Conservation (phyloP, 1,140 invertebrate genomes). For the Lamellibrachia luymesi region DNA sequence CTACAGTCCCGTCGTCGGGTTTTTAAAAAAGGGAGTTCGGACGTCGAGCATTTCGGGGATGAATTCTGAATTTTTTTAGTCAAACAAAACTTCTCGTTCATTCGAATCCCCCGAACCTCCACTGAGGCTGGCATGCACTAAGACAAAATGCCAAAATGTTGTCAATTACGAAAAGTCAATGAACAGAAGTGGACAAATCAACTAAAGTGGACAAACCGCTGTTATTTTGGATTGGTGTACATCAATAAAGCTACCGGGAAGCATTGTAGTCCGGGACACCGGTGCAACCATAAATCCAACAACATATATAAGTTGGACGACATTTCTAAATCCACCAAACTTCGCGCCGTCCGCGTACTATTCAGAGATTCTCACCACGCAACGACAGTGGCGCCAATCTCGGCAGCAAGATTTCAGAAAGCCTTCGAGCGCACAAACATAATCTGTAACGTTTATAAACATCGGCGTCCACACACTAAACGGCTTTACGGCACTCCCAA, state of each 20-base stretch:
- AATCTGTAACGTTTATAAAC: neutral
- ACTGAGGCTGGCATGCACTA: too few species aligned
- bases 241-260: neutral
- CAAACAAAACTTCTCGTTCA: too few species aligned
- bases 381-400: neutral
- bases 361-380: neutral
- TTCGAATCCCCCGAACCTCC: too few species aligned
- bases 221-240: neutral
- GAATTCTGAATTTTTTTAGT: too few species aligned
- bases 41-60: too few species aligned
- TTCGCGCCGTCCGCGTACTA: neutral
- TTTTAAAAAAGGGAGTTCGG: too few species aligned
- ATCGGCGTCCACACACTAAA: neutral
- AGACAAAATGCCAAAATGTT: too few species aligned
- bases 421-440: neutral
- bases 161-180: too few species aligned
- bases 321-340: neutral
- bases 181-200: too few species aligned
- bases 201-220: neutral
- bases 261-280: neutral
- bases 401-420: neutral
- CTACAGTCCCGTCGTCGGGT: too few species aligned
- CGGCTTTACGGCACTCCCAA: neutral
- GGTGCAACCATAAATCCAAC: neutral
- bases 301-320: neutral